Evolutionary conservation across 2,113 vertebrate species (phyloP), one percentile per base, ranked within the genome.

Genomic region (Cichladusa arquata): DNA sequence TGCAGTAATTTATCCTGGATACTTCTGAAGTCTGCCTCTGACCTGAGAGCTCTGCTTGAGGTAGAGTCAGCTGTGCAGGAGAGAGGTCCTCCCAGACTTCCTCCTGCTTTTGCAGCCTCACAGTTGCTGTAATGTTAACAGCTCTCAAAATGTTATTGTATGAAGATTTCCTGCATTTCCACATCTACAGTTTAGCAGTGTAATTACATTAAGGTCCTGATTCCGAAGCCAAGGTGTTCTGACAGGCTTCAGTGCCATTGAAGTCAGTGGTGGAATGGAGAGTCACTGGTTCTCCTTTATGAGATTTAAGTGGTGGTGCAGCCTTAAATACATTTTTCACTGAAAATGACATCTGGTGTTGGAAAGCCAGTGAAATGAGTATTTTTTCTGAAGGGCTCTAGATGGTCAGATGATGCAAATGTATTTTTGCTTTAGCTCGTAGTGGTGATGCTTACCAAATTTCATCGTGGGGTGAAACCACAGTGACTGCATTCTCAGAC

Each of bases 101-200:
- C 44, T 73, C 17, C 72, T 81, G 67, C 23, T 77, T 88, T 38
- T 66, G 34, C 33, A 51, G 42, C 80, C 40, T 62, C n/a, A 7
- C 42, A 40, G 42, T 74, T 65, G 24, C 58, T 66, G 40, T 81
- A 67, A 29, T 24, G 70, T 62, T 77, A 56, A 36, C 38, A 62
- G 58, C 3, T 13, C 51, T 83, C 67, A 12, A 4, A 80, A 44
- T 77, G 22, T 62, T 54, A 4, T 2, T 62, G n/a, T 48, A 45
- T 70, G 38, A 70, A 8, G 58, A 19, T 50, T 81, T 65, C 38
- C 24, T 86, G 48, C 40, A 8, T 77, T 92, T 82, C 64, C 28
- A 18, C 0, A 0, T 45, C 40, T 60, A 5, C 6, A 17, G 5
- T 54, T 92, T 18, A 86, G 24, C 33, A 42, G 13, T 1, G 0